Percentiles rank a stretch among this genome's conserved stretches.
Evolutionary conservation across 2,113 vertebrate species (phyloP).

Genomic region (Eulemur rufifrons): DNA sequence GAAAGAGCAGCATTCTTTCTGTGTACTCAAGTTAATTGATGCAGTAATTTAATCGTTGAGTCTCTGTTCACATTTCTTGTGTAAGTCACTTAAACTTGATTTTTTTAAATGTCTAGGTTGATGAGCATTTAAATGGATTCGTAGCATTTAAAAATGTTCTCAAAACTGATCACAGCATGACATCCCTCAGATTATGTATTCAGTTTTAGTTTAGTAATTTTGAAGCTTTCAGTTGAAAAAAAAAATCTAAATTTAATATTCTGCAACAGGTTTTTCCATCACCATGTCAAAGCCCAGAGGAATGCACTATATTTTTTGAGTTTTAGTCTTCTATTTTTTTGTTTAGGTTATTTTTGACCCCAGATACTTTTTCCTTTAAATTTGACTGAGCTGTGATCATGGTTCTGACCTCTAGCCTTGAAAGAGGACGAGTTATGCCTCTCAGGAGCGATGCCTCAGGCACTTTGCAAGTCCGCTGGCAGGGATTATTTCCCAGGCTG

Average conservation of each 20-base stretch:
- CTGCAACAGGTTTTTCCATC: slow-evolving; percentile 68
- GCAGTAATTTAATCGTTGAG: slow-evolving; percentile 64
- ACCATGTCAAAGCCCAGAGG: slow-evolving; percentile 59
- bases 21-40: slow-evolving; percentile 65
- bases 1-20: slow-evolving; percentile 62
- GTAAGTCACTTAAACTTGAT: slow-evolving; percentile 63
- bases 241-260: slow-evolving; percentile 71
- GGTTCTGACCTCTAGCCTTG: slow-evolving; percentile 64
- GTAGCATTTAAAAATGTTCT: slow-evolving; percentile 67
- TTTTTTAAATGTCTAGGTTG: slow-evolving; percentile 60
- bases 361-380: slow-evolving; percentile 73
- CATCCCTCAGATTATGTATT: slow-evolving; percentile 52
- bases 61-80: slow-evolving; percentile 56
- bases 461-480: slow-evolving; percentile 55
- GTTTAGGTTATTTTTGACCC: slow-evolving; percentile 79
- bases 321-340: slow-evolving; percentile 71
- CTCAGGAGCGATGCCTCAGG: slow-evolving; percentile 63
- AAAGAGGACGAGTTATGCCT: slow-evolving; percentile 69
- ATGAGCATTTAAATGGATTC: slow-evolving; percentile 59
- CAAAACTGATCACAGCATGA: slow-evolving; percentile 60
- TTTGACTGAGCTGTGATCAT: slow-evolving; percentile 74
- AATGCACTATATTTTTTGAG: slow-evolving; percentile 51
- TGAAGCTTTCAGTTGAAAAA: slow-evolving; percentile 65
- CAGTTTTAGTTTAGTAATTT: slow-evolving; percentile 66
- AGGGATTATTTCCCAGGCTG: slow-evolving; percentile 69